These are phyloP conservation scores for Hylia prasina DNA, from an alignment of 2,113 vertebrate species.

Conservation along the genomic window DNA sequence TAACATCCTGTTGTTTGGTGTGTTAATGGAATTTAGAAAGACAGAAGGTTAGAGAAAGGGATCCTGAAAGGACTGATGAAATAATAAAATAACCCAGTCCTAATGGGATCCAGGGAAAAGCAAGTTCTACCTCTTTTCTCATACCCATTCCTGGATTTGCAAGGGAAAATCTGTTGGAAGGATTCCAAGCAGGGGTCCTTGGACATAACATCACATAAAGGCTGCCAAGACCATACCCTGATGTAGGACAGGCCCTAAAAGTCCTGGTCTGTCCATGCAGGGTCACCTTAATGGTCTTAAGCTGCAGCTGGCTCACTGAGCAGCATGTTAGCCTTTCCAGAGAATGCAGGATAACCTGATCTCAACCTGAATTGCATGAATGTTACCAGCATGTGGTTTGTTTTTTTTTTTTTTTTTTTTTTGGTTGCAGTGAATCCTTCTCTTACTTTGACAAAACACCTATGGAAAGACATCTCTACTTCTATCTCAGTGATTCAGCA, in stretches of 20 bases:
- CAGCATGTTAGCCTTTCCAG: not conserved
- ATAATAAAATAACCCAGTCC: not conserved
- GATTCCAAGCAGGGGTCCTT: not conserved
- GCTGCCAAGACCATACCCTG: not conserved
- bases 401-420: no score
- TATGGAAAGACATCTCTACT: not conserved
- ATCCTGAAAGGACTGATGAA: not conserved
- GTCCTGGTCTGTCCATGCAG: not conserved
- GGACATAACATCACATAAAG: not conserved
- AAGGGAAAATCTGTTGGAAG: not conserved
- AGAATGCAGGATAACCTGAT: not conserved
- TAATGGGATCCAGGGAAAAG: not conserved
- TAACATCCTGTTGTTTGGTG: not conserved
- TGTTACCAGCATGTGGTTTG: not conserved
- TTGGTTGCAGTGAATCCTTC: not conserved
- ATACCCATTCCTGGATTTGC: not conserved
- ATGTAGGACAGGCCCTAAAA: not conserved
- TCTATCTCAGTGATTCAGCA: not conserved
- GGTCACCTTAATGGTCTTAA: not conserved
- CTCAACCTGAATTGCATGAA: not conserved
- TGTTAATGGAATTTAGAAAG: not conserved
- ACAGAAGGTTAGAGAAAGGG: not conserved
- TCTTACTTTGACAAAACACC: not conserved
- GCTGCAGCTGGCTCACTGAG: not conserved
- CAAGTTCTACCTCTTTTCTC: not conserved